A percentile compares a stretch with the other conserved stretches of the same genome.
These are phyloP conservation scores for Ophion slaviceki DNA, from an alignment of 2,888 invertebrate species.

Conservation along the genomic window DNA sequence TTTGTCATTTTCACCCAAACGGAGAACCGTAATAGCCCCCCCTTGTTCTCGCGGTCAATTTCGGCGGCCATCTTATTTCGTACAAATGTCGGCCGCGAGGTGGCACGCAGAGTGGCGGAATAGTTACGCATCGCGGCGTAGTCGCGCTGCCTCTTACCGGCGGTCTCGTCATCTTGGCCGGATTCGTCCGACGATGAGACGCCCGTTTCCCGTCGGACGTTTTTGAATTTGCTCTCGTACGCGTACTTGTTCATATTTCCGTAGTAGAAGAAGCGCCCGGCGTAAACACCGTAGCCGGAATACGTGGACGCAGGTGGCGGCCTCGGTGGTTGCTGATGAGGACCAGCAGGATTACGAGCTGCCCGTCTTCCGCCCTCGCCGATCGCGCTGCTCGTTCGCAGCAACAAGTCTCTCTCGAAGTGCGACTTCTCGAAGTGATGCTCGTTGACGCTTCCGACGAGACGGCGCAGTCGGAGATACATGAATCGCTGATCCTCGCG, in stretches of 20 bases:
- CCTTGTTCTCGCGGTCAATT: not conserved
- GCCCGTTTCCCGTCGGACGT: conserved; percentile 7
- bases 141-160: not conserved
- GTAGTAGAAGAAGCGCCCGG: conserved; percentile 80
- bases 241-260: conserved; percentile 82
- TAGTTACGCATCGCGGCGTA: no score
- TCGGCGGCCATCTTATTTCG: not conserved
- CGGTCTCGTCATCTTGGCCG: conserved; percentile 42
- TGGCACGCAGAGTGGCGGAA: not conserved
- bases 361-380: not conserved
- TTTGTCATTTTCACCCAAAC: no score
- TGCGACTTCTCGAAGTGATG: conserved; percentile 76
- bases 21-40: no score
- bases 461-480: conserved; percentile 80
- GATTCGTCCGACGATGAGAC: conserved; percentile 50
- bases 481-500: conserved; percentile 80
- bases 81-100: not conserved
- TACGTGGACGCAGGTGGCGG: conserved; percentile 77
- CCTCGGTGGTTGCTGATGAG: conserved; percentile 59
- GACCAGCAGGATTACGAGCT: not conserved
- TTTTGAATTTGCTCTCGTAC: conserved; percentile 76
- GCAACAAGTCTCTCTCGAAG: conserved; percentile 74
- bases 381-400: conserved; percentile 62
- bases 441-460: conserved; percentile 79
- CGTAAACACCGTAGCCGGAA: conserved; percentile 81